Evolutionary conservation across 1,140 invertebrate genomes (phyloP), one percentile per base, ranked within the genome.

Genomic region (Scaptomyza montana): DNA sequence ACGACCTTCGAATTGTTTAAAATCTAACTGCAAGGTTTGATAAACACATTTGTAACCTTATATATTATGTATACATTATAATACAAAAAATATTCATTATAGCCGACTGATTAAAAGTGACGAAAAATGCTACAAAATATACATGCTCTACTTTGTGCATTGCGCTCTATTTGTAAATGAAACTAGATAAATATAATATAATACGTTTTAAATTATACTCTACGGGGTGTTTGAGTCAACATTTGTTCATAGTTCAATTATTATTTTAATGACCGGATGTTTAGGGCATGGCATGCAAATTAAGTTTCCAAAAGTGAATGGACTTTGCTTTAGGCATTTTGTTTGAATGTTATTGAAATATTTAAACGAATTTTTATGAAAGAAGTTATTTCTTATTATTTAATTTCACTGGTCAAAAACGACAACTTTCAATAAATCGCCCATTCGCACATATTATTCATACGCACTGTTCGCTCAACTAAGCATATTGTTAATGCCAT

Each of bases 161-260:
- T 21, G 13, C 56, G 30, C 55, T 49, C 25, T 28, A 54, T 59
- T 55, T 66, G 36, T 65, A 28, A 39, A 47, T 66, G 68, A 13
- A 72, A 46, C 63, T 73, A 51, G 69, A 60, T 73, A 51, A 62
- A 49, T 19, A 16, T 16, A 16, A 16, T 16, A 16, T 16, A 89
- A 89, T 89, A 80, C 62, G 66, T 67, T 89, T 89, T 80, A 85
- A 89, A 89, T 89, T 89, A 89, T 89, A 89, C 49, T 69, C 66
- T 80, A 77, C 69, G 61, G 74, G 72, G 71, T 73, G 57, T 61
- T 45, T 45, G 62, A 55, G 60, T 30, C 60, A 62, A 9, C 57
- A 55, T 73, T 80, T 87, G 84, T 79, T 84, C 74, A 81, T 80
- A 79, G 79, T 84, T 89, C 84, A 89, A 89, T 89, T 89, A 89